Conservation (phyloP, 1,140 invertebrate species). For the Drosophila rufa region DNA sequence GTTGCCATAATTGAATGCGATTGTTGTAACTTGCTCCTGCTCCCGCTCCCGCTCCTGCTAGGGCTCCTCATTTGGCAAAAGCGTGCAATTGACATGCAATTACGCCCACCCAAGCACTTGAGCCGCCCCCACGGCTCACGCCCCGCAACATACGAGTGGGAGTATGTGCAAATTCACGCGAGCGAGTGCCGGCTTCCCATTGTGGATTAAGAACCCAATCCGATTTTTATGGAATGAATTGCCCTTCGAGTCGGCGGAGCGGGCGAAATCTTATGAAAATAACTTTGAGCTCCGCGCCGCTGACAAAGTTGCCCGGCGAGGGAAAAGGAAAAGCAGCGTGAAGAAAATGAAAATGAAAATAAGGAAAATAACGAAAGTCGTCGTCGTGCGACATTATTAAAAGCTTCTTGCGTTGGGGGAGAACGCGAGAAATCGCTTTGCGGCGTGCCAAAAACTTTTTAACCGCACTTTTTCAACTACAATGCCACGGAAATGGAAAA, state of each 20-base stretch:
- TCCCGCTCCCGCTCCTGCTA: neutral
- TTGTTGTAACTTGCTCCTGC: constrained; percentile 18
- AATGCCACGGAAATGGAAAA: constrained; percentile 76
- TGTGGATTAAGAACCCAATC: constrained; percentile 58
- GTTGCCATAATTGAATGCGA: constrained; percentile 65
- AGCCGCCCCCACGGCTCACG: constrained; percentile 2
- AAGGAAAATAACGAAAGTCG: constrained; percentile 55
- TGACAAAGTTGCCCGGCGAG: constrained; percentile 40
- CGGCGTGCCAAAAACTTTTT: constrained; percentile 73
- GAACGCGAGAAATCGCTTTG: constrained; percentile 78
- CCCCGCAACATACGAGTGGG: constrained; percentile 10
- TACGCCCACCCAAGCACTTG: constrained; percentile 43
- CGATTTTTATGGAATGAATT: constrained; percentile 58
- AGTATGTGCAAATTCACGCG: constrained; percentile 11
- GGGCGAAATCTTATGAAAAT: constrained; percentile 76
- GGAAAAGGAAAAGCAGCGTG: constrained; percentile 10
- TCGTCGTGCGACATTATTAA: constrained; percentile 66
- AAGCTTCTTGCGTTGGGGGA: constrained; percentile 54
- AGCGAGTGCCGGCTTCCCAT: constrained; percentile 32
- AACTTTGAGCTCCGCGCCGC: constrained; percentile 51
- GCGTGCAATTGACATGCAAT: constrained; percentile 81
- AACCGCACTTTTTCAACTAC: constrained; percentile 76
- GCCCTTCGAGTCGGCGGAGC: constrained; percentile 42
- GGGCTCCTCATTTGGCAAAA: constrained; percentile 29
- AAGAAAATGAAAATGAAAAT: constrained; percentile 25